Conservation (phyloP, 2,797 vertebrate species). For the Euphonia xanthogaster region DNA sequence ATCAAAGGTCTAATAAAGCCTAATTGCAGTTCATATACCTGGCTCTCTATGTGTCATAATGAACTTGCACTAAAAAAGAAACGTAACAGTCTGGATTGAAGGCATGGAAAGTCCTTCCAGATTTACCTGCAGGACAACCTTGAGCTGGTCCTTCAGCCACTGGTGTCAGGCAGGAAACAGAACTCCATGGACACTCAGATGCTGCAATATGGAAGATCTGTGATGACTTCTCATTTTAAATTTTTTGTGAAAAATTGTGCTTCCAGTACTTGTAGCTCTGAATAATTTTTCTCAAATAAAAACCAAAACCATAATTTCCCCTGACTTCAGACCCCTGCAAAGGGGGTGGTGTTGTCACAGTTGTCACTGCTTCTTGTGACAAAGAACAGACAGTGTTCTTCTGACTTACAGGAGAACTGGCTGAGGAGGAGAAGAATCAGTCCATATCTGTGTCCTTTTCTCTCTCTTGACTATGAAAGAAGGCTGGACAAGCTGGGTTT, state of each 20-base stretch:
- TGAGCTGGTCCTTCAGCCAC: neutral
- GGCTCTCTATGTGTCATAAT: neutral
- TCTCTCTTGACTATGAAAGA: neutral
- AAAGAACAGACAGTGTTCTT: neutral
- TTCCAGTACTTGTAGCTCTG: neutral
- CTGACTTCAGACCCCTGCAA: neutral
- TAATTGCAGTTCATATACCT: constrained; percentile 27
- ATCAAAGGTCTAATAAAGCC: constrained; percentile 17
- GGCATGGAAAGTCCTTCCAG: neutral
- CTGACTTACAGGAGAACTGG: neutral
- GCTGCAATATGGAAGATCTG: neutral
- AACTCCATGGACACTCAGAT: neutral
- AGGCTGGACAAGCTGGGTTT: neutral
- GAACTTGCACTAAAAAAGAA: neutral
- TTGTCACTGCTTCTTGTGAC: neutral
- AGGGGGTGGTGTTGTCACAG: neutral
- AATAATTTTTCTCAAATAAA: neutral
- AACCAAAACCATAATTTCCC: neutral
- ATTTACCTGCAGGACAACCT: neutral
- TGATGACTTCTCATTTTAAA: neutral
- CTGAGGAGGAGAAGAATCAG: neutral
- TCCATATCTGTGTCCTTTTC: neutral
- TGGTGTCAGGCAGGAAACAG: neutral
- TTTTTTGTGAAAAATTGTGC: neutral
- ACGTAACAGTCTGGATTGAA: neutral